phyloP scores from a whole-genome alignment of 2,113 vertebrate species.

The Malurus melanocephalus region DNA sequence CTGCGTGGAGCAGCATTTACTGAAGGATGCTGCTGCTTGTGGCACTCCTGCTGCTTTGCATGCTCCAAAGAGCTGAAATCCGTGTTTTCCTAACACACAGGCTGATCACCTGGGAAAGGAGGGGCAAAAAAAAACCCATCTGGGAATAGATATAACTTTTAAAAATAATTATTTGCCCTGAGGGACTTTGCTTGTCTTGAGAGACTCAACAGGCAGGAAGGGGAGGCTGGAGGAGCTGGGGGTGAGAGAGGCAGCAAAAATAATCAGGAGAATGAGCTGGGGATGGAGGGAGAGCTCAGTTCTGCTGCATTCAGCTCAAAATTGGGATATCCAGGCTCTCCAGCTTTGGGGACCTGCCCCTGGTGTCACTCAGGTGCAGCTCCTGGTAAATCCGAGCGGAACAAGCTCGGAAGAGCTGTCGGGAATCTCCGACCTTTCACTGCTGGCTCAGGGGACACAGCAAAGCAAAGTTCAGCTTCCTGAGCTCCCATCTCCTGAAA shows the following conservation, averaged over 20 bases:
- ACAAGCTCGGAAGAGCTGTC: neutral
- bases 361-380: neutral
- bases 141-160: neutral
- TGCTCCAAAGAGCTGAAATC: neutral
- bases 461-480: constrained; percentile 5
- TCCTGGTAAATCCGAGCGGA: neutral
- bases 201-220: neutral
- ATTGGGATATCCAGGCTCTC: rapidly evolving
- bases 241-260: neutral
- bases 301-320: neutral
- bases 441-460: neutral
- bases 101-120: neutral
- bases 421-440: neutral
- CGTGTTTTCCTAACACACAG: neutral
- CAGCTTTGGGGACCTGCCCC: neutral
- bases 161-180: neutral
- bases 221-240: neutral
- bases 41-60: neutral
- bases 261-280: neutral
- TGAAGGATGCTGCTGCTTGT: neutral
- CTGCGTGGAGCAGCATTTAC: neutral
- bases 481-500: neutral
- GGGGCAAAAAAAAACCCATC: neutral
- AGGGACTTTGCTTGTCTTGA: neutral
- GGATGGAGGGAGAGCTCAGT: neutral